Base-by-base conservation (phyloP, 2,888 invertebrate species). In the Yponomeuta malinellus region DNA sequence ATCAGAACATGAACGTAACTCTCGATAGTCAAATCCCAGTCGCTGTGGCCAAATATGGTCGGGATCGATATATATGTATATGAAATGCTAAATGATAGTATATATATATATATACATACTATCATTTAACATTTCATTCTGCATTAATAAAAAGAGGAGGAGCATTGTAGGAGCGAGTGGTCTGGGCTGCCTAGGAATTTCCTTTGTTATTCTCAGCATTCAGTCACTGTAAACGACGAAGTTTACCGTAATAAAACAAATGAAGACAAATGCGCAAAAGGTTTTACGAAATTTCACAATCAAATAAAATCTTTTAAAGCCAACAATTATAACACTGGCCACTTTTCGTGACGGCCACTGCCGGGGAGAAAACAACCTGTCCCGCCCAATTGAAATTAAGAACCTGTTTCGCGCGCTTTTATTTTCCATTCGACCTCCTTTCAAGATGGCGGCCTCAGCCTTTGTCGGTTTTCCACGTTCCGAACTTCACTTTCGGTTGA, bases 331-430 rank as follows among this genome's bases (percentile, higher is more conserved):
- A 29, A 10, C 15, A 75, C 74, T 76, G 73, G 74, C 74, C 72
- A 73, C 77, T 79, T 72, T 65, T 68, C 52, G 67, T 67, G 63
- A 71, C 48, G 29, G 71, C 33, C 63, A 67, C 68, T 5, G 8
- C 8, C 43, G 43, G 65, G 85, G 84, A 84, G 87, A 88, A 88
- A 88, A 84, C 80, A 79, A 86, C 85, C 81, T 86, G 88, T 80
- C 77, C 75, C 77, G 78, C 82, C 80, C 82, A 87, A 85, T 87
- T 85, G 79, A 78, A 85, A 84, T 80, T 80, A 72, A 78, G 78
- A 86, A 89, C 90, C 85, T 85, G 90, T 86, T 87, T 78, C 77
- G 79, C 77, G 77, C 79, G 77, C 80, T 85, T 89, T 84, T 82
- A 80, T 81, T 82, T 72, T 71, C 66, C 85, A 81, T 79, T 78